Evolutionary conservation across 2,113 vertebrate species (phyloP).

Genomic region (Passerina amoena): DNA sequence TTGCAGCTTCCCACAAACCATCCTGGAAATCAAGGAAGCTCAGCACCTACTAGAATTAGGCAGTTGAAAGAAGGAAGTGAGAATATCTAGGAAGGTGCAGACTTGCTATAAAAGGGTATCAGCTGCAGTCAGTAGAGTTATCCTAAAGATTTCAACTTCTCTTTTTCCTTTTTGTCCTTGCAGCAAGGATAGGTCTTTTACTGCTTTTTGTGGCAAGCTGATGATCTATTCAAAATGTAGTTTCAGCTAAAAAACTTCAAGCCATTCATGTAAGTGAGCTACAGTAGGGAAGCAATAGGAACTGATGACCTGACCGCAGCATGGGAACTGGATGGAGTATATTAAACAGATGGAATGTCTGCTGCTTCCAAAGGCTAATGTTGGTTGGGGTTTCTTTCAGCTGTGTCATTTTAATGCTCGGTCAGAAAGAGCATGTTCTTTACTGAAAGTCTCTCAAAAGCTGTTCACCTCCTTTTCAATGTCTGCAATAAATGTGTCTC

Average conservation of each 20-base stretch:
- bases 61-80: not conserved
- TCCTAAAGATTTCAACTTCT: constrained; percentile 28
- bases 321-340: constrained; percentile 1
- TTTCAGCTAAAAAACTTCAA: constrained; percentile 32
- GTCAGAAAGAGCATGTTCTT: constrained; percentile 11
- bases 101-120: constrained; percentile 25
- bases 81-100: constrained; percentile 32
- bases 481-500: constrained; percentile 50
- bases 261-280: constrained; percentile 28
- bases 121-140: not conserved
- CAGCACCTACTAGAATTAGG: not conserved
- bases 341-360: constrained; percentile 6
- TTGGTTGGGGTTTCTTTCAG: constrained; percentile 22
- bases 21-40: constrained; percentile 38
- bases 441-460: constrained; percentile 16
- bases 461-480: constrained; percentile 34
- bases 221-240: constrained; percentile 42
- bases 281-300: constrained; percentile 20
- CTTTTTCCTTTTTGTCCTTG: constrained; percentile 31
- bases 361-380: constrained; percentile 9
- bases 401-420: constrained; percentile 7
- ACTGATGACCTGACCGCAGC: constrained; percentile 37
- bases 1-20: constrained; percentile 44
- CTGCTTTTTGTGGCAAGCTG: constrained; percentile 38
- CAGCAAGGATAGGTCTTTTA: constrained; percentile 12